Conservation (phyloP, 2,888 invertebrate species). For the Clistopyga incitator region DNA sequence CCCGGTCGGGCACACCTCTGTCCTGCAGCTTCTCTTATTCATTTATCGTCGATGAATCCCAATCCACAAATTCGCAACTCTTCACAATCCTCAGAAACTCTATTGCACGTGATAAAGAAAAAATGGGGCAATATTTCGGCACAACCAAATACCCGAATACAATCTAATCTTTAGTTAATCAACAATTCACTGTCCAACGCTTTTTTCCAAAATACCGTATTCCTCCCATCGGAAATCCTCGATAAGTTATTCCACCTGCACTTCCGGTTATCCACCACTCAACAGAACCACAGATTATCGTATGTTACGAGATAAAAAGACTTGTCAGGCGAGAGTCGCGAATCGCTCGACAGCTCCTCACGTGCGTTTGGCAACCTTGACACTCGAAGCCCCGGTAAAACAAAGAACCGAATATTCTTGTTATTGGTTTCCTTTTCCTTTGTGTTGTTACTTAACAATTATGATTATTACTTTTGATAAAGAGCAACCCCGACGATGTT, state of each 20-base stretch:
- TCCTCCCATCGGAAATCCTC: background rate
- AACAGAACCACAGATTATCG: background rate
- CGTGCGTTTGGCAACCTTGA: background rate
- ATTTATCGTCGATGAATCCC: conserved; percentile 40
- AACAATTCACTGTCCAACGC: background rate
- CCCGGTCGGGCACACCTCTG: conserved; percentile 58
- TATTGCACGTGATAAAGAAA: conserved; percentile 11
- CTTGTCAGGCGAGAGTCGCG: background rate
- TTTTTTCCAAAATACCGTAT: background rate
- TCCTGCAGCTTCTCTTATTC: conserved; percentile 62
- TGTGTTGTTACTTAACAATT: background rate
- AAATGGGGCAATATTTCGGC: background rate
- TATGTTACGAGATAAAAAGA: background rate
- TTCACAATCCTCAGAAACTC: background rate
- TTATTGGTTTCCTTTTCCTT: conserved; percentile 19
- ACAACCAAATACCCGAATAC: background rate
- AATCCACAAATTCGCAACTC: background rate
- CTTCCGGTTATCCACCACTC: background rate
- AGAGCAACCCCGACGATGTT: conserved; percentile 74
- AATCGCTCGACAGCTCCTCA: background rate
- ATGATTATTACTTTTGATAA: conserved; percentile 41
- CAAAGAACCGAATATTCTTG: conserved; percentile 10
- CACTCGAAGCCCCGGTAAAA: background rate
- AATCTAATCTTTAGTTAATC: background rate
- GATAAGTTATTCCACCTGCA: background rate